Percentiles rank a stretch among this genome's conserved stretches.
Evolutionary conservation across 2,113 vertebrate genomes (phyloP).

Genomic region (Hyperopisus bebe): DNA sequence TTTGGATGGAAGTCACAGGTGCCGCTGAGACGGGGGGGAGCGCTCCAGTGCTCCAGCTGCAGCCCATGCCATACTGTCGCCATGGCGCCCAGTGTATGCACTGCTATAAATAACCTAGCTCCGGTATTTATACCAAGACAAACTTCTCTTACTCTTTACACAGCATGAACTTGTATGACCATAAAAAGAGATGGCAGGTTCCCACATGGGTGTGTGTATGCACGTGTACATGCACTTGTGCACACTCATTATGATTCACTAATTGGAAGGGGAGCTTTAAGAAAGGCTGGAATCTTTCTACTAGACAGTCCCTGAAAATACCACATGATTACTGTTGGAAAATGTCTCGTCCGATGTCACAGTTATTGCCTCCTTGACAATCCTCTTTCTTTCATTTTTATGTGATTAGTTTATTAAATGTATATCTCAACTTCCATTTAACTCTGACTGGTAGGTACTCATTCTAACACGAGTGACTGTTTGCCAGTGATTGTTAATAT

Average conservation of each 20-base stretch:
- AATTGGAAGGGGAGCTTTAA: not conserved
- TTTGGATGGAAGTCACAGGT: not conserved
- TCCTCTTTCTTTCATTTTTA: not conserved
- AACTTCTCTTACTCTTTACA: not conserved
- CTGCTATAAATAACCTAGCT: not conserved
- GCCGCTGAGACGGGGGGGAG: not conserved
- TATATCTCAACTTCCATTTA: not conserved
- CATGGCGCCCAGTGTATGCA: not conserved
- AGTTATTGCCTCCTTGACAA: not conserved
- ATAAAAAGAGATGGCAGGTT: not conserved
- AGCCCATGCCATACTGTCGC: not conserved
- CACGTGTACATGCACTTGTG: not conserved
- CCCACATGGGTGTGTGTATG: not conserved
- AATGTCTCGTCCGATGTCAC: not conserved
- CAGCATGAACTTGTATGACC: not conserved
- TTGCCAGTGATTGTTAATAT: not conserved
- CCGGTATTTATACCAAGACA: not conserved
- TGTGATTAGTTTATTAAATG: not conserved
- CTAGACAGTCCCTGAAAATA: not conserved
- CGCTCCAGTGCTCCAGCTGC: not conserved
- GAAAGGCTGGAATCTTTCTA: not conserved
- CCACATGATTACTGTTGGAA: not conserved
- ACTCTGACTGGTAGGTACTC: not conserved
- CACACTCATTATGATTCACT: not conserved
- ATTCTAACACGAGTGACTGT: not conserved